A percentile compares a stretch with the other conserved stretches of the same genome.
Evolutionary conservation across 2,113 vertebrate species (phyloP).

Genomic region (Cervus canadensis): DNA sequence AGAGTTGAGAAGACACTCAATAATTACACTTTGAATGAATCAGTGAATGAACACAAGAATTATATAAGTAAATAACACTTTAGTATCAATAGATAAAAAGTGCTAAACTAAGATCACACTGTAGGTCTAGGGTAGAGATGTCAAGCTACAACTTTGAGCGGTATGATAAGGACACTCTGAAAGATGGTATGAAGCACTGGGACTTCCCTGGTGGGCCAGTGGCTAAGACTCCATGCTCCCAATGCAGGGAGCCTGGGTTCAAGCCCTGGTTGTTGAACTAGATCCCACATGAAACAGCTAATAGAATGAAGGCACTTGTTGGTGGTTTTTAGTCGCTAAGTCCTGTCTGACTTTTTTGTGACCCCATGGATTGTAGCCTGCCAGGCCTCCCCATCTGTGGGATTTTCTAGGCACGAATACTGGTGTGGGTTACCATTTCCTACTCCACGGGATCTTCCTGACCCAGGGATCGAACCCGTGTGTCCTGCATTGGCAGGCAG

Average conservation of each 20-base stretch:
- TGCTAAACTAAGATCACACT: neutral
- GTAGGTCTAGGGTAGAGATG: neutral
- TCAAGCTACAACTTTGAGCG: neutral
- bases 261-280: neutral
- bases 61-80: neutral
- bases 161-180: neutral
- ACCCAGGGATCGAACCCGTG: accelerated
- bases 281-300: neutral
- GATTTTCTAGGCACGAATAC: neutral
- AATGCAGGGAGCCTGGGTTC: neutral
- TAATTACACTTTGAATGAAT: neutral
- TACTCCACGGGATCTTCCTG: neutral
- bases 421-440: neutral
- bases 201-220: neutral
- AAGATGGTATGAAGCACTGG: neutral
- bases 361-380: neutral
- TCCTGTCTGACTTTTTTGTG: neutral
- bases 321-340: neutral
- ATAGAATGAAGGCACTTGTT: neutral
- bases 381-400: neutral
- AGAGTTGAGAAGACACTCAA: neutral
- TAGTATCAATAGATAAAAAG: neutral
- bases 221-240: neutral
- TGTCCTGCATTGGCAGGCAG: neutral
- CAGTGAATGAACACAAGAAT: neutral